These are phyloP conservation scores for Zelostemma sp. DNA, from an alignment of 1,140 invertebrate genomes.

Conservation along the genomic window DNA sequence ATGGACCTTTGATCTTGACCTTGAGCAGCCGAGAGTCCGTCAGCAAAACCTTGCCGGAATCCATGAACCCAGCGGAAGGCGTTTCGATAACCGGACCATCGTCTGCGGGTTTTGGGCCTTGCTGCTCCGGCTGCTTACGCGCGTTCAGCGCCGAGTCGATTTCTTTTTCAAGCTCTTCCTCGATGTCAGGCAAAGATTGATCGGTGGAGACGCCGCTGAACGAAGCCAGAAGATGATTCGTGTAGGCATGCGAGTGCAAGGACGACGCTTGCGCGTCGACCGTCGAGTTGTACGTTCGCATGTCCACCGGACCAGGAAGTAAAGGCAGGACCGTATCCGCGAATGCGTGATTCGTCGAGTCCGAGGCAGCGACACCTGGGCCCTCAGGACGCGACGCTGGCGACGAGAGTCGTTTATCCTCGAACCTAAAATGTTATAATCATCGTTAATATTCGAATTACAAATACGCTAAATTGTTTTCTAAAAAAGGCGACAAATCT, in stretches of 20 bases:
- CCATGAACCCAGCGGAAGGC: conserved; percentile 23
- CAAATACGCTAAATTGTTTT: no score
- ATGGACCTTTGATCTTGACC: conserved; percentile 91
- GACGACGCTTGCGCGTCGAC: conserved; percentile 69
- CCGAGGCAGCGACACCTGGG: conserved; percentile 53
- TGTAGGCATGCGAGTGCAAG: conserved; percentile 71
- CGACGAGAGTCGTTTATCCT: conserved; percentile 61
- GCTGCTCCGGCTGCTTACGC: conserved; percentile 58
- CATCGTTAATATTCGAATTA: not conserved
- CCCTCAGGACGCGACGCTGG: conserved; percentile 42
- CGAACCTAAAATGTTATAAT: conserved; percentile 38
- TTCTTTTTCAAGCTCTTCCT: conserved; percentile 85
- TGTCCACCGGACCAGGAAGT: conserved; percentile 86
- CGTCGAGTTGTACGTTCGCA: conserved; percentile 82
- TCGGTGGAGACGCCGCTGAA: conserved; percentile 76
- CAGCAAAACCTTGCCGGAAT: conserved; percentile 76
- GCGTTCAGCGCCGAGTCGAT: conserved; percentile 76
- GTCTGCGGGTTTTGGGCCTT: conserved; percentile 41
- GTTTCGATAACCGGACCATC: conserved; percentile 40
- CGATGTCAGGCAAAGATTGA: conserved; percentile 76
- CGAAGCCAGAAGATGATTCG: conserved; percentile 75
- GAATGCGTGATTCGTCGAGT: conserved; percentile 59
- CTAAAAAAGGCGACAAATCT: not conserved
- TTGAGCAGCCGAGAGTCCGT: conserved; percentile 85
- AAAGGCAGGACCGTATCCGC: conserved; percentile 77